Evolutionary conservation across 2,113 vertebrate species (phyloP).

Genomic region (Serinus canaria): DNA sequence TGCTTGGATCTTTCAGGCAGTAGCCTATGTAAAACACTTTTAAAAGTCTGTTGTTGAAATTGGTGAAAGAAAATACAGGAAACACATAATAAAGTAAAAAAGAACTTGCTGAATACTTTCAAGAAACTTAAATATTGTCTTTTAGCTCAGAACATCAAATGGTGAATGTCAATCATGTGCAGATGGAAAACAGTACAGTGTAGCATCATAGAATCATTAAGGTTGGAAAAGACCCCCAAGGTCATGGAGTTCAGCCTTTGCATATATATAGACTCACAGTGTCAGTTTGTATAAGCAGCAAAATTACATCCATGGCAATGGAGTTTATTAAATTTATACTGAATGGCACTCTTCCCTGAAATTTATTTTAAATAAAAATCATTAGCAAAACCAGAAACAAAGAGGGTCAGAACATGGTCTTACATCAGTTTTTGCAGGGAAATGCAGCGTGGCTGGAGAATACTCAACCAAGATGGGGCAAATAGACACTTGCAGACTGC

Average conservation of each 20-base stretch:
- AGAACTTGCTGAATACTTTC: neutral
- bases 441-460: fast-evolving
- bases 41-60: neutral
- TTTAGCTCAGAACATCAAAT: neutral
- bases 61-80: neutral
- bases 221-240: neutral
- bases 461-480: neutral
- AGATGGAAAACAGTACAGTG: neutral
- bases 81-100: neutral
- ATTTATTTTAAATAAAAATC: neutral
- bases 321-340: neutral
- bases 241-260: neutral
- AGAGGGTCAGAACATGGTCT: neutral
- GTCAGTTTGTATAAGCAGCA: neutral
- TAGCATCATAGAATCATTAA: neutral
- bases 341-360: neutral
- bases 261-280: neutral
- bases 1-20: neutral
- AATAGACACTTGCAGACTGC: neutral
- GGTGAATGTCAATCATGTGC: neutral
- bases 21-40: neutral
- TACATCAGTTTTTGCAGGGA: neutral
- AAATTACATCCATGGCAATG: neutral
- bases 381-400: neutral
- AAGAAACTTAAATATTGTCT: neutral